Base-by-base conservation (phyloP, 2,113 vertebrate genomes). In the Dermatemys mawii region DNA sequence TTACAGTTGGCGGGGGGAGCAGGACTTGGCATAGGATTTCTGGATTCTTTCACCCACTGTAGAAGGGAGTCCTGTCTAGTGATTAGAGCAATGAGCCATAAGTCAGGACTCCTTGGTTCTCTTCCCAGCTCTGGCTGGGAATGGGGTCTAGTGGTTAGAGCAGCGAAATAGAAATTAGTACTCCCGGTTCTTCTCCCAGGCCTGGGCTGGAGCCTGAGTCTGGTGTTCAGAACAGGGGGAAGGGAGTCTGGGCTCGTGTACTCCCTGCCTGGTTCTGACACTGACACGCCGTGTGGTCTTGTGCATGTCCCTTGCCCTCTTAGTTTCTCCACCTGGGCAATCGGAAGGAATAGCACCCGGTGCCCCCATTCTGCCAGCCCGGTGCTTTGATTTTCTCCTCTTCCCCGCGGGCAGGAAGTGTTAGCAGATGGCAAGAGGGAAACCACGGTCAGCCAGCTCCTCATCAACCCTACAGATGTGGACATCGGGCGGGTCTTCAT, bases 401-500 rank as follows among this genome's bases (percentile, higher is more conserved):
- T 13, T 5, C 75, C 57, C 16, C 4, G 2, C 2, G 8, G 41
- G 3, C 95, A 99, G 99, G 99, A 99, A 81, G 98, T 99, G 87
- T 93, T 99, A 80, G 96, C 98, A 1, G 99, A 99, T 5, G 98
- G 99, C 85, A 99, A 99, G 92, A 89, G 99, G 38, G 99, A 99
- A 96, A 99, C 98, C 0, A 99, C 99, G 21, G 94, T 98, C 48
- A 99, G 99, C 95, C 99, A 98, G 79, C 96, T 99, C 49, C 97
- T 98, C 89, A 99, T 99, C 95, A 97, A 97, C 29, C 99, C 99
- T 0, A 98, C 98, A 0, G 99, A 99, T 96, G 98, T 98, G 2
- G 99, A 99, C 98, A 99, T 99, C 0, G 98, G 99, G 11, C 93
- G 98, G 1, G 98, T 99, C 48, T 99, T 99, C 97, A 98, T 98